These are phyloP conservation scores for Morinoia aosen DNA, from an alignment of 2,888 invertebrate genomes.

Conservation along the genomic window DNA sequence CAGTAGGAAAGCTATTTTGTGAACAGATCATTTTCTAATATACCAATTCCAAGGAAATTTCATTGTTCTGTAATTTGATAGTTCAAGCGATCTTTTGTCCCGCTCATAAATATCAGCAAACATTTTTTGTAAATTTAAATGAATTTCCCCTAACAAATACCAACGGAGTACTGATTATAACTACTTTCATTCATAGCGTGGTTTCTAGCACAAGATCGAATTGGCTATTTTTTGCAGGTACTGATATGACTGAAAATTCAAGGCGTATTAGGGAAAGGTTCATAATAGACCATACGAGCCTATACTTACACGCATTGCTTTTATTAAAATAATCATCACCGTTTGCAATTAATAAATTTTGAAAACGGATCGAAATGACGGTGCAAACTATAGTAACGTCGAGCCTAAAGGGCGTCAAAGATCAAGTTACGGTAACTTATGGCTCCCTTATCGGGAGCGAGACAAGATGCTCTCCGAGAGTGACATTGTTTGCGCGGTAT, in stretches of 20 bases:
- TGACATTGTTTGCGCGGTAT: no score
- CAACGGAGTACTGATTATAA: not conserved
- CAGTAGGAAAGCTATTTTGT: not conserved
- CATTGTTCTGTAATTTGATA: not conserved
- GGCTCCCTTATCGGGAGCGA: not conserved
- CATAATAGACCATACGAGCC: not conserved
- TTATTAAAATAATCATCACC: not conserved
- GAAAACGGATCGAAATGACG: not conserved
- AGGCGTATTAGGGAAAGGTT: not conserved
- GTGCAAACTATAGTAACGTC: not conserved
- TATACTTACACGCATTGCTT: not conserved
- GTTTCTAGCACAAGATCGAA: not conserved
- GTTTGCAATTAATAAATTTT: not conserved
- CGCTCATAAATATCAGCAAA: not conserved
- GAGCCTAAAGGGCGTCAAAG: not conserved
- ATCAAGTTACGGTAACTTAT: not conserved
- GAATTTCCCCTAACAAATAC: not conserved
- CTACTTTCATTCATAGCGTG: not conserved
- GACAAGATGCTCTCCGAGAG: no score
- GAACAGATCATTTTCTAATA: not conserved
- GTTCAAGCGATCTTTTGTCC: not conserved
- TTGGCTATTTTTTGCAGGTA: not conserved
- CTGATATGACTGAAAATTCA: not conserved
- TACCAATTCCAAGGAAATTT: not conserved
- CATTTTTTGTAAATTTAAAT: not conserved